Evolutionary conservation across 2,888 invertebrate genomes (phyloP).

Genomic region (Caenorhabditis drosophilae): DNA sequence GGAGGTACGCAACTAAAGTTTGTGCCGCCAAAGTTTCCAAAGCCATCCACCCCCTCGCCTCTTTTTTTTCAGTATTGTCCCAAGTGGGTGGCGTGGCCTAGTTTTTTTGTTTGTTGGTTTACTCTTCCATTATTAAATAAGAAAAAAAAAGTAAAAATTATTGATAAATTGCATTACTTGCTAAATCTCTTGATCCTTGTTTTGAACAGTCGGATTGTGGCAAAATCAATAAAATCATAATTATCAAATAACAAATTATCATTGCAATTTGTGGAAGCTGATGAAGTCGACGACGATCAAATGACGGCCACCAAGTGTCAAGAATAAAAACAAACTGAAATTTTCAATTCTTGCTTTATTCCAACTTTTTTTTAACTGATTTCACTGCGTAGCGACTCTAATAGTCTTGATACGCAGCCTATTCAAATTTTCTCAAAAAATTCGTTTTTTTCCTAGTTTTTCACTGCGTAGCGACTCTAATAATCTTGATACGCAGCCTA

Average conservation of each 20-base stretch:
- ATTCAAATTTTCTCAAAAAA: no score
- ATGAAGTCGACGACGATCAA: conserved; percentile 62
- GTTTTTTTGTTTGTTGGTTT: no score
- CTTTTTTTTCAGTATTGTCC: neutral
- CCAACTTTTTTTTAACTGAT: no score
- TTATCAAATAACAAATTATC: conserved; percentile 53
- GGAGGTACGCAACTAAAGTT: no score
- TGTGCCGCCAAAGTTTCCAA: no score
- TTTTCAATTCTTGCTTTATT: neutral
- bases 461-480: no score
- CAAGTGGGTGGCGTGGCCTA: no score
- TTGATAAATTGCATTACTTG: conserved; percentile 30
- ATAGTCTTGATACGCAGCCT: no score
- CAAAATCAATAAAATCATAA: conserved; percentile 52
- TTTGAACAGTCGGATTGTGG: conserved; percentile 38
- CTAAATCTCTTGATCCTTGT: conserved; percentile 34
- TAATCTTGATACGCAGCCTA: no score
- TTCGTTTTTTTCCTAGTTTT: no score
- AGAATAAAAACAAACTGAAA: conserved; percentile 58
- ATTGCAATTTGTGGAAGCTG: conserved; percentile 60
- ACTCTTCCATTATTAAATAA: no score
- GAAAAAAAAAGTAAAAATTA: conserved; percentile 7
- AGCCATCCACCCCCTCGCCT: neutral
- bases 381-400: no score
- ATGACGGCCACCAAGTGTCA: conserved; percentile 54